Evolutionary conservation across 2,888 invertebrate genomes (phyloP).

Genomic region (Cephus pulcher): DNA sequence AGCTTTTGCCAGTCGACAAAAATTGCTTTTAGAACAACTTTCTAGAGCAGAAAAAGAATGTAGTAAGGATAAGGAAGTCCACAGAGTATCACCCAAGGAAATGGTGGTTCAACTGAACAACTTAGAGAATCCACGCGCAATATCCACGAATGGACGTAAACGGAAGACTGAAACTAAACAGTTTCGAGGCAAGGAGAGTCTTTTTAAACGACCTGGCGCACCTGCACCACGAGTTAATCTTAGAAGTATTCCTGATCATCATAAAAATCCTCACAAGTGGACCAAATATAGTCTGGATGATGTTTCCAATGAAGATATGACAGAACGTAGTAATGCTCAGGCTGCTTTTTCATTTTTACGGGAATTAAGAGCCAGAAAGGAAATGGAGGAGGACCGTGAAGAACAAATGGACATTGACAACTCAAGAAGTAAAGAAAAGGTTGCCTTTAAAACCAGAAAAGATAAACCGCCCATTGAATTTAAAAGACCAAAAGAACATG

Average conservation of each 20-base stretch:
- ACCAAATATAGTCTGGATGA: constrained; percentile 83
- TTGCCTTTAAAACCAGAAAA: constrained; percentile 30
- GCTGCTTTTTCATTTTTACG: constrained; percentile 83
- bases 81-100: constrained; percentile 5
- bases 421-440: constrained; percentile 8
- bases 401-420: constrained; percentile 45
- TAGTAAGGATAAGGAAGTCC: constrained; percentile 59
- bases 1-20: constrained; percentile 72
- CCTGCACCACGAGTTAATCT: constrained; percentile 69
- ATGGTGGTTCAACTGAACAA: constrained; percentile 13
- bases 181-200: constrained; percentile 80
- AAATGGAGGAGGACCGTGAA: constrained; percentile 48
- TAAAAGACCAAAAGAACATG: constrained; percentile 38
- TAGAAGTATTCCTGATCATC: constrained; percentile 68
- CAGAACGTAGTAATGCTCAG: constrained; percentile 80
- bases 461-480: constrained; percentile 40
- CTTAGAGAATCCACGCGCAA: constrained; percentile 22
- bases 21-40: constrained; percentile 77
- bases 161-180: constrained; percentile 71
- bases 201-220: constrained; percentile 81
- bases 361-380: constrained; percentile 73
- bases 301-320: constrained; percentile 80
- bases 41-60: constrained; percentile 74
- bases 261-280: constrained; percentile 85
- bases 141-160: constrained; percentile 63